Base-by-base conservation (phyloP, 1,140 invertebrate genomes). In the Tetraneura akinire region DNA sequence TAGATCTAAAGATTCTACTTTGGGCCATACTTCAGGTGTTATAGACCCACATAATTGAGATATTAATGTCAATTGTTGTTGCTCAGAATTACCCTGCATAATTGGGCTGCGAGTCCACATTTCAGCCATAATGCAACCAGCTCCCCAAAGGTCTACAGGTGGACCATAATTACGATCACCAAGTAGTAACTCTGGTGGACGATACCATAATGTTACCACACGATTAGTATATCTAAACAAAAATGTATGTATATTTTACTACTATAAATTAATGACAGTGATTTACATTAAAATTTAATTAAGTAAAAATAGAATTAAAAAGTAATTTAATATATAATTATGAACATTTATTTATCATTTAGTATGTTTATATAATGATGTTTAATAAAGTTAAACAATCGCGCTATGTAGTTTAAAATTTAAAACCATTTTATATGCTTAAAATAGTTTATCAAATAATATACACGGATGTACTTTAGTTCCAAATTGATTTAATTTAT, bases 91-190 rank as follows among this genome's bases (percentile, higher is more conserved):
- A 1, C 98, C 98, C 88, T 91, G 90, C 87, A 90, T 90, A 47
- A 92, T 91, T 10, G 92, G 91, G 62, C 86, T 88, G 81, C 96
- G 88, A 0, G 97, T 99, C 97, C 97, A 99, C 95, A 99, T 97
- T 87, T 99, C 97, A 0, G 97, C 97, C 96, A 99, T 98, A 57
- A 99, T 99, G 84, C 97, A 99, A 0, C 97, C 98, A 37, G 95
- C 97, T 14, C 97, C 97, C 97, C 97, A 99, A 86, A 98, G 90
- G 88, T 99, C 98, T 37, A 99, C 96, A 0, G 96, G 93, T 13
- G 96, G 95, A 0, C 96, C 96, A 86, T 98, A 98, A 86, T 98
- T 96, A 26, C 97, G 87, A 84, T 98, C 96, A 45, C 98, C 98
- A 0, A 97, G 86, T 4, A 96, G 84, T 14, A 96, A 85, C 85